Percentiles rank a stretch among this genome's conserved stretches.
Conservation (phyloP, 2,113 vertebrate species). For the Ceyx melanurus region DNA sequence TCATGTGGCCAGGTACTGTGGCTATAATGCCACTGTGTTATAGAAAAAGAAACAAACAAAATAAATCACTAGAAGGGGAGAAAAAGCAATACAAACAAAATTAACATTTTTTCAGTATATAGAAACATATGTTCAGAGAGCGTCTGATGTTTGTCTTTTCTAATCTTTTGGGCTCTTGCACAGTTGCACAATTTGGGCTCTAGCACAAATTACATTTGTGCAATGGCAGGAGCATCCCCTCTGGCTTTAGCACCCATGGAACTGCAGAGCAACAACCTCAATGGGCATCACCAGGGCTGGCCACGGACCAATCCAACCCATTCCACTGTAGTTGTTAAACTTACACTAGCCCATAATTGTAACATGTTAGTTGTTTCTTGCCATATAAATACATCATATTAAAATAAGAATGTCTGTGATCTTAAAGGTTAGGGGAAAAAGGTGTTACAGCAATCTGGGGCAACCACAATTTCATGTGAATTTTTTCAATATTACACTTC, state of each 20-base stretch:
- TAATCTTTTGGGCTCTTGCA: rapidly evolving
- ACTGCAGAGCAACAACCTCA: not conserved
- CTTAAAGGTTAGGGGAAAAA: not conserved
- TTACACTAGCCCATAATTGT: not conserved
- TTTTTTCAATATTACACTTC: not conserved
- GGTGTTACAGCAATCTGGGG: not conserved
- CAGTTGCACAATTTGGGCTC: too few relatives aligned
- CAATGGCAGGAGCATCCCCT: not conserved
- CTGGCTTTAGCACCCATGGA: not conserved
- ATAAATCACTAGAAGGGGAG: not conserved
- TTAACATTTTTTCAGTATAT: not conserved
- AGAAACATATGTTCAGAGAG: not conserved
- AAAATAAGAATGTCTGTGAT: not conserved
- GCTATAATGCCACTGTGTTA: not conserved
- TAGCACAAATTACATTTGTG: not conserved
- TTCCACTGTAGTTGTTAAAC: not conserved
- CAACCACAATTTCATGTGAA: rapidly evolving
- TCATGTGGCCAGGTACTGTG: not conserved
- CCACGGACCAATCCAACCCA: not conserved
- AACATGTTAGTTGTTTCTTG: not conserved
- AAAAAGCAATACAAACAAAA: not conserved
- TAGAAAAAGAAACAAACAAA: not conserved
- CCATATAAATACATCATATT: not conserved
- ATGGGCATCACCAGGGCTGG: not conserved
- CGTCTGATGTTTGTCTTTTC: not conserved